Evolutionary conservation across 2,888 invertebrate genomes (phyloP), one percentile per base, ranked within the genome.

Genomic region (Romanomermis culicivorax): DNA sequence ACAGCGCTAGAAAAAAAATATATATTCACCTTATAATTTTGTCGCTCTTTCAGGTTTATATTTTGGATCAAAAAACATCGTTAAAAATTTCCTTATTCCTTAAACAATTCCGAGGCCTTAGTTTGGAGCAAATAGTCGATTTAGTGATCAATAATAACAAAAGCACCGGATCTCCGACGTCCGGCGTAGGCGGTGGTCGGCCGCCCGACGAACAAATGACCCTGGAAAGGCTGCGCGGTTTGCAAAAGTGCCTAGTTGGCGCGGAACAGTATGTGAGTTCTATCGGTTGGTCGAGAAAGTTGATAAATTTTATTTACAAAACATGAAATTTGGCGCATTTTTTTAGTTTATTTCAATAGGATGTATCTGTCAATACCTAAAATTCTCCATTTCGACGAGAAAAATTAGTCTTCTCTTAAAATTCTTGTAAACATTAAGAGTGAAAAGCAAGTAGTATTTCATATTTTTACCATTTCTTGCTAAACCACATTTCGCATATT

Each of bases 61-160:
- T 45, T 45, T 23, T 45, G 45, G 45, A 45, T 23, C 45, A 45
- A 23, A 45, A 45, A 23, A 45, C 45, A n/a, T 45, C 45, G 11
- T 23, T 45, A 11, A 45, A 45, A 23, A 45, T 45, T 45, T 45
- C 45, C 4, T 23, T 45, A 7, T 23, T 45, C 23, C 23, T 45
- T 4, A 45, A 45, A 23, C 45, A 45, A 45, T 45, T 45, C 23
- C 11, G 23, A n/a, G 23, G 23, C 23, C 23, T 45, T n/a, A 23
- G 23, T 23, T 7, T 45, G 4, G 45, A 45, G 23, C 11, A 11
- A n/a, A 45, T 45, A 7, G 45, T 45, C 23, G 17, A 23, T n/a
- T 45, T 45, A 23, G 45, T 45, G 23, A 4, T 45, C 17, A 23
- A 45, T 23, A 45, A 23, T 45, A n/a, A n/a, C n/a, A n/a, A n/a